A percentile compares a stretch with the other conserved stretches of the same genome.
phyloP scores from a whole-genome alignment of 2,797 vertebrate genomes.

The Chrysolophus pictus region DNA sequence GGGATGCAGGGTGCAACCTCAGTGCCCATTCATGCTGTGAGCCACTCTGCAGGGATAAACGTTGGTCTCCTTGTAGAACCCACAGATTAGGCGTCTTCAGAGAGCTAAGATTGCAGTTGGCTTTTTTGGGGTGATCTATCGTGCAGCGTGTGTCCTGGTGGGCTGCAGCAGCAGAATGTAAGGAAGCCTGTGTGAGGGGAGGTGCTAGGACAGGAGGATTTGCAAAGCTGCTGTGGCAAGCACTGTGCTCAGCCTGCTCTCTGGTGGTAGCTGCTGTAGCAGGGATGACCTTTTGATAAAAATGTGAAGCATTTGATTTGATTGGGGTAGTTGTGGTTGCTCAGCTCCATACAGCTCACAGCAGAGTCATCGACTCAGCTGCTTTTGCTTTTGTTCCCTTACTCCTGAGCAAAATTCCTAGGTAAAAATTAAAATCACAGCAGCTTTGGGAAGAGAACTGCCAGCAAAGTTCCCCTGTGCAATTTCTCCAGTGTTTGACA shows the following conservation, averaged over 20 bases:
- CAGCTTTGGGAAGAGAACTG: background rate
- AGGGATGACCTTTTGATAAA: conserved; percentile 59
- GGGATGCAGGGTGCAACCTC: background rate
- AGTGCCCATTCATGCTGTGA: background rate
- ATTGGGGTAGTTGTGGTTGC: background rate
- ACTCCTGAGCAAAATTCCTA: background rate
- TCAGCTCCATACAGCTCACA: background rate
- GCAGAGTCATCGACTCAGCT: background rate
- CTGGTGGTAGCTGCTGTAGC: conserved; percentile 63
- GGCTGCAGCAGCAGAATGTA: background rate
- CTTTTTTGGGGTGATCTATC: background rate
- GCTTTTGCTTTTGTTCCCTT: conserved; percentile 22
- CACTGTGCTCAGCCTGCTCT: conserved; percentile 62
- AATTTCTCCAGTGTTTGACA: background rate
- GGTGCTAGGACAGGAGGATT: conserved; percentile 41
- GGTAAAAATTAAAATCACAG: background rate
- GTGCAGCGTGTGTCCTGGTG: fast-evolving
- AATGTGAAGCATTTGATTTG: background rate
- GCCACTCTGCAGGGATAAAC: background rate
- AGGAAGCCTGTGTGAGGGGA: conserved; percentile 5
- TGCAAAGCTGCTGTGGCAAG: conserved; percentile 17
- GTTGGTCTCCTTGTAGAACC: background rate
- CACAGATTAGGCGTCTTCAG: background rate
- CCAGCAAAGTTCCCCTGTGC: background rate
- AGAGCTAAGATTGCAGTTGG: fast-evolving